Conservation (phyloP, 2,888 invertebrate genomes). For the Ceraclea dissimilis region DNA sequence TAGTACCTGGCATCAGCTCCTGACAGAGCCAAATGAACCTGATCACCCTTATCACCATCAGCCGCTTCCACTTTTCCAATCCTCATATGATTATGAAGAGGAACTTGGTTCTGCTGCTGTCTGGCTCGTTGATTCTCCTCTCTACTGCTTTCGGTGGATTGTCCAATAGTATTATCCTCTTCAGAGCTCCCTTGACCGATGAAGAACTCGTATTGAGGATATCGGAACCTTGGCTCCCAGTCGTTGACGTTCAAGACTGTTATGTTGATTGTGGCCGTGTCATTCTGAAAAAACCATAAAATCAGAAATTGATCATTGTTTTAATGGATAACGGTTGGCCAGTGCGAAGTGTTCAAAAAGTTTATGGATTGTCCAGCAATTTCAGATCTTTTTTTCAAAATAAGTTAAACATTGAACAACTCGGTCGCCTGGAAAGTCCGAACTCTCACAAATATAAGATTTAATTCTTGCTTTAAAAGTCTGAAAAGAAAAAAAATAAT, state of each 20-base stretch:
- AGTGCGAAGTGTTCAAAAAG: too few relatives aligned
- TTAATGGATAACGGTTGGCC: too few relatives aligned
- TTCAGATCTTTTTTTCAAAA: too few relatives aligned
- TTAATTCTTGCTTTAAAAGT: too few relatives aligned
- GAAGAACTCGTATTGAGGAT: constrained; percentile 80
- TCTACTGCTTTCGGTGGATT: background rate
- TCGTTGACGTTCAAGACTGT: constrained; percentile 83
- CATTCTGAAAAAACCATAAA: constrained; percentile 54
- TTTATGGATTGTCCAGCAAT: too few relatives aligned
- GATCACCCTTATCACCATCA: constrained; percentile 76
- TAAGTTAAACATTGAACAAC: too few relatives aligned
- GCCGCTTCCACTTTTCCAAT: constrained; percentile 73
- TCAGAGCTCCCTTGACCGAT: constrained; percentile 30
- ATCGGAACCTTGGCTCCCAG: constrained; percentile 87
- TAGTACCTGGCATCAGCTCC: constrained; percentile 60
- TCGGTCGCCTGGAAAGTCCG: too few relatives aligned
- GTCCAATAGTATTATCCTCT: background rate
- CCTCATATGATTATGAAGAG: constrained; percentile 9
- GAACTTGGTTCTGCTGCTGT: constrained; percentile 5
- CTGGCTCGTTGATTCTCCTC: background rate
- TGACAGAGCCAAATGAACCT: constrained; percentile 60
- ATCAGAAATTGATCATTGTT: background rate
- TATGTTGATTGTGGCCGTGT: constrained; percentile 73
- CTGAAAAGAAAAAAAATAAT: too few relatives aligned
- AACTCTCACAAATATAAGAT: too few relatives aligned